phyloP scores from a whole-genome alignment of 2,797 vertebrate species.

The Eleutherodactylus coqui region DNA sequence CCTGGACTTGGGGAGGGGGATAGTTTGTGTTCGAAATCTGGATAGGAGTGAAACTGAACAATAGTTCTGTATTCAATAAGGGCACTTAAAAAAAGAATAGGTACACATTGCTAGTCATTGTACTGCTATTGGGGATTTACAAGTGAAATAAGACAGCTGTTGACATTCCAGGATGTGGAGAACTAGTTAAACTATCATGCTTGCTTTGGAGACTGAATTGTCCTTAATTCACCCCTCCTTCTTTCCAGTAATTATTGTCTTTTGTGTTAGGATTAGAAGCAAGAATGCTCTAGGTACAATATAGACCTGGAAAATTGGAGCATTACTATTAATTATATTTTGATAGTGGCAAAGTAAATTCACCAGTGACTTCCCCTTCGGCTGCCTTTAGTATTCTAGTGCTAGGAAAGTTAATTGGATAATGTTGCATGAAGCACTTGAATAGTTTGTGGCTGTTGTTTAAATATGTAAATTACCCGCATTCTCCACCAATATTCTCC shows the following conservation, averaged over 20 bases:
- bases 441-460: not conserved
- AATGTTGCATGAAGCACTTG: not conserved
- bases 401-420: constrained; percentile 10
- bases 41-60: not conserved
- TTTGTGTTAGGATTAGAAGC: not conserved
- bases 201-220: constrained; percentile 6
- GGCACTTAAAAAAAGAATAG: not conserved
- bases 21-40: not conserved
- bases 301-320: not conserved
- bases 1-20: not conserved
- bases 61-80: not conserved
- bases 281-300: not conserved
- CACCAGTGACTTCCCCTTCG: not conserved
- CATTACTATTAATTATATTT: not conserved
- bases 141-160: constrained; percentile 45
- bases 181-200: constrained; percentile 20
- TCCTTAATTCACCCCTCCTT: constrained; percentile 44
- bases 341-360: not conserved
- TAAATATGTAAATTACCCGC: constrained; percentile 19
- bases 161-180: constrained; percentile 11
- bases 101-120: constrained; percentile 8
- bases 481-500: not conserved
- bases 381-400: not conserved
- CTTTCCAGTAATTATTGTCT: constrained; percentile 20
- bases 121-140: constrained; percentile 27